phyloP scores from a whole-genome alignment of 1,140 invertebrate genomes.

The Tribolium madens region DNA sequence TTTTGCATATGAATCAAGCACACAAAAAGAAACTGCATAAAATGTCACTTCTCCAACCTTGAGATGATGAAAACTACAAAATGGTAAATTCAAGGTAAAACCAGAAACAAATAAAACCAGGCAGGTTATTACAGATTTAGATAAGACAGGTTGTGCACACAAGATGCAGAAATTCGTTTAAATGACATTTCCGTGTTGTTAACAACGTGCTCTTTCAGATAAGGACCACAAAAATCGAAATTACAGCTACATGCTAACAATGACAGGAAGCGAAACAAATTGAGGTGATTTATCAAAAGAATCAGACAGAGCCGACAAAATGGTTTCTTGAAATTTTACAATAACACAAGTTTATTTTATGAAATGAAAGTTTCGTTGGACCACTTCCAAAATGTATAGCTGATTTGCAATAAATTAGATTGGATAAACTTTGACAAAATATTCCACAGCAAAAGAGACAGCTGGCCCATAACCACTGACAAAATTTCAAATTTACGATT shows the following conservation, averaged over 20 bases:
- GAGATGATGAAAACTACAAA: neutral
- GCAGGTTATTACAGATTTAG: neutral
- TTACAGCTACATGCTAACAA: neutral
- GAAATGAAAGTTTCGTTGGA: neutral
- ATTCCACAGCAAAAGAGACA: neutral
- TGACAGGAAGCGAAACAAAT: neutral
- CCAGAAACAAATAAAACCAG: neutral
- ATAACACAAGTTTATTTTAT: neutral
- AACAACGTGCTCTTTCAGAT: neutral
- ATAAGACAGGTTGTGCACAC: neutral
- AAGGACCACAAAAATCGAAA: neutral
- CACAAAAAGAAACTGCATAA: neutral
- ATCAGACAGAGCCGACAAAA: neutral
- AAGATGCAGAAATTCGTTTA: neutral
- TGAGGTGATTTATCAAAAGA: neutral
- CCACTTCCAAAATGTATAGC: neutral
- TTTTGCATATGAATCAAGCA: conserved; percentile 14
- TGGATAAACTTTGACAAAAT: neutral
- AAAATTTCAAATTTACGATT: too few relatives aligned
- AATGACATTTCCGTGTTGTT: neutral
- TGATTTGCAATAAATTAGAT: neutral
- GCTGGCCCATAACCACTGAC: too few relatives aligned
- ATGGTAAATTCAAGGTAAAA: conserved; percentile 9
- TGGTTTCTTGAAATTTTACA: neutral
- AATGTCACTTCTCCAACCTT: neutral